These are phyloP conservation scores for Drosophila elegans DNA, from an alignment of 1,140 invertebrate genomes.

Conservation along the genomic window DNA sequence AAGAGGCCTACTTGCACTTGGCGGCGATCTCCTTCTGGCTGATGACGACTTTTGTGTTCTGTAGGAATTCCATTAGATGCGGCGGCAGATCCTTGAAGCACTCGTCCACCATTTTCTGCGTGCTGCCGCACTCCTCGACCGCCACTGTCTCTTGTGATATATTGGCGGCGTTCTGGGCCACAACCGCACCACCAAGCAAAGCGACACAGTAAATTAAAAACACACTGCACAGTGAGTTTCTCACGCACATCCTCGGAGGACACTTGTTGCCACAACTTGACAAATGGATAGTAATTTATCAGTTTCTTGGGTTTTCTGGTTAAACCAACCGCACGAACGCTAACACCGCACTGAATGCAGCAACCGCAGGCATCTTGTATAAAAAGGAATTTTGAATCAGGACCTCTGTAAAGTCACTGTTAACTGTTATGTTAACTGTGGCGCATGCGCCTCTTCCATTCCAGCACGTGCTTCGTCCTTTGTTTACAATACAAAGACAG, in stretches of 20 bases:
- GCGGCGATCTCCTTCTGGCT: conserved; percentile 71
- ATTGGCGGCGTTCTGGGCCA: conserved; percentile 31
- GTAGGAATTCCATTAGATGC: conserved; percentile 78
- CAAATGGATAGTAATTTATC: not conserved
- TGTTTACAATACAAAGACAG: conserved; percentile 51
- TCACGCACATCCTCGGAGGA: conserved; percentile 37
- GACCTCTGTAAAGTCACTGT: conserved; percentile 40
- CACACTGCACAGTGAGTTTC: conserved; percentile 20
- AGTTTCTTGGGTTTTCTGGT: too few relatives aligned
- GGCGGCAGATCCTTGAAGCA: conserved; percentile 82
- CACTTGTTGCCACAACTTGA: conserved; percentile 63
- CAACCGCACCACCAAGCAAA: conserved; percentile 12
- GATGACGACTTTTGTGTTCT: conserved; percentile 73
- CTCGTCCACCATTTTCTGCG: conserved; percentile 76
- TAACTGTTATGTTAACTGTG: conserved; percentile 34
- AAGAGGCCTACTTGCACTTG: conserved; percentile 78
- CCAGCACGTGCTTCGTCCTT: conserved; percentile 55
- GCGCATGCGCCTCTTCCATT: conserved; percentile 42
- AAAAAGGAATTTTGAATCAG: conserved; percentile 30
- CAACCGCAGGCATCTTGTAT: conserved; percentile 19
- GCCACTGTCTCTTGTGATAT: conserved; percentile 12
- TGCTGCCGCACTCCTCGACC: conserved; percentile 64
- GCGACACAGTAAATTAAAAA: conserved; percentile 24
- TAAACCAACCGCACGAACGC: conserved; percentile 29
- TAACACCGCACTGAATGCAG: conserved; percentile 38